Base-by-base conservation (phyloP, 2,888 invertebrate species). In the Scelioninae gen. 1 region DNA sequence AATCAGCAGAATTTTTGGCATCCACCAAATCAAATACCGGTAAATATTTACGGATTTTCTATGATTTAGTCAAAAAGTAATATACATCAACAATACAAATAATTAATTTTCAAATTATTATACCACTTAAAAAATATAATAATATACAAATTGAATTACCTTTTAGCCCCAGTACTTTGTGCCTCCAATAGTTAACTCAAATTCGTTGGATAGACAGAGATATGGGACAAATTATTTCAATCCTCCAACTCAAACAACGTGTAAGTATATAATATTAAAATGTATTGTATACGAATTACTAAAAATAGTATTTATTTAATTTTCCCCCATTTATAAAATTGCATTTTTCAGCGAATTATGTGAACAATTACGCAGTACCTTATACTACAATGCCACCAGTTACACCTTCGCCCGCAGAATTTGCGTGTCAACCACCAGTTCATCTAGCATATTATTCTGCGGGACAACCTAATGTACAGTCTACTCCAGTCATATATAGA, bases 391-490 rank as follows among this genome's bases (percentile, higher is more conserved):
- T 92, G 82, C 87, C 90, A 60, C 83, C 89, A 9, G 89, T 91
- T n/a, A 87, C 88, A n/a, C 88, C 91, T 3, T 84, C 87, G 51
- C 90, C 90, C 11, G 82, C 86, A 40, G 92, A 92, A 45, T 91
- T 89, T 58, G 82, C 90, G 68, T 92, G 90, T 85, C 92, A 90
- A 78, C 90, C 90, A 68, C 88, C 90, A 13, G 88, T 92, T 82
- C 92, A 92, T 68, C 88, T 92, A 87, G 87, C 91, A 53, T 92
- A 92, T 80, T 92, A 91, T 85, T 88, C 90, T 34, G 87, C 89
- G 23, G 88, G 87, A 31, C 91, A 92, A 80, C 86, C 91, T n/a
- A 85, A 88, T 43, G 90, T 92, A 43, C 92, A 91, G 81, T 88
- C 91, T 31, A 86, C 91, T 32, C 90, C 92, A 6, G 90, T 92